Evolutionary conservation across 2,113 vertebrate species (phyloP).

Genomic region (Heloderma charlesbogerti): DNA sequence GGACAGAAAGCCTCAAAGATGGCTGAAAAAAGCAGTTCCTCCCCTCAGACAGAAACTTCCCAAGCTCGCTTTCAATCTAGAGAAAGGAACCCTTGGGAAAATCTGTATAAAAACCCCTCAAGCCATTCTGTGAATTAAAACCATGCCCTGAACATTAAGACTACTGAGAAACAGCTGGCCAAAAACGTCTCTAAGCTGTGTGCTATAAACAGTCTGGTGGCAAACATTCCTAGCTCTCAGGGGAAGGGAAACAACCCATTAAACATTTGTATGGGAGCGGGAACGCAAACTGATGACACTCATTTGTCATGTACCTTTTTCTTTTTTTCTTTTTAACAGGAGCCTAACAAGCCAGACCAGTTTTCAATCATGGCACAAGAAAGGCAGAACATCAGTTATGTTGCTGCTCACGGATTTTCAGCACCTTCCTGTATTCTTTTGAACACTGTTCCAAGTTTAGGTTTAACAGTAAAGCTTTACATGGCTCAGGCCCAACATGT

Average conservation of each 20-base stretch:
- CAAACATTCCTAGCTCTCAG: slow-evolving; percentile 9
- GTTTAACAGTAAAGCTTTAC: neutral
- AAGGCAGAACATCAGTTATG: neutral
- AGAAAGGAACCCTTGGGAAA: neutral
- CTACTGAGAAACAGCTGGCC: slow-evolving; percentile 27
- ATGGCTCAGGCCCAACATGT: neutral
- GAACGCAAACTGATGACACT: neutral
- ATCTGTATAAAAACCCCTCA: slow-evolving; percentile 35
- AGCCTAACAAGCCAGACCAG: neutral
- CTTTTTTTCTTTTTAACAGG: neutral
- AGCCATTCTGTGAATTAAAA: slow-evolving; percentile 29
- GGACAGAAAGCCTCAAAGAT: neutral
- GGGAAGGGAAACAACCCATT: slow-evolving; percentile 24
- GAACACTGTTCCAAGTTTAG: neutral
- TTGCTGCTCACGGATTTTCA: neutral
- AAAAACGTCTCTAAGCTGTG: neutral
- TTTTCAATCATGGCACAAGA: neutral
- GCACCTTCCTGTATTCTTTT: neutral
- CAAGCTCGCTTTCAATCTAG: slow-evolving; percentile 9
- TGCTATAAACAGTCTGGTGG: neutral
- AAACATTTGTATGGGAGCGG: slow-evolving; percentile 4
- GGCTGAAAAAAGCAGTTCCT: neutral
- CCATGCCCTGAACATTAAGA: slow-evolving; percentile 19
- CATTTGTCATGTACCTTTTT: slow-evolving; percentile 6
- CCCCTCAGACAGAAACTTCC: neutral